Evolutionary conservation across 1,140 invertebrate genomes (phyloP), one percentile per base, ranked within the genome.

Genomic region (Lordiphosa mommai): DNA sequence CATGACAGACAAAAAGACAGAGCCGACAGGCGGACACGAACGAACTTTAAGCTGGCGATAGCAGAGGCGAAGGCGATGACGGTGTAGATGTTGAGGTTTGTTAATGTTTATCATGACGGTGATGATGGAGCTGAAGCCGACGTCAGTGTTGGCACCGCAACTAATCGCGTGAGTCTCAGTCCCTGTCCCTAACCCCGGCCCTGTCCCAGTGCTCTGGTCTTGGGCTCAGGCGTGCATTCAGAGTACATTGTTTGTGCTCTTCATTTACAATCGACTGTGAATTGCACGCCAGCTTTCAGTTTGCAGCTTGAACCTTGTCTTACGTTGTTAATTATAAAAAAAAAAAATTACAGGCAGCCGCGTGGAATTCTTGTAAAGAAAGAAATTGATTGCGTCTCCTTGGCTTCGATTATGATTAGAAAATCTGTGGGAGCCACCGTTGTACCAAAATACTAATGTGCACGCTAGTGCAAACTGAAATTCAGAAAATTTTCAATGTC

Each of bases 31-130:
- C 34, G 60, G 9, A 44, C 63, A 44, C 41, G 33, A 52, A 44
- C 41, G 33, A 52, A 46, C 53, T 30, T 33, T 27, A 13, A 27
- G 32, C 44, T 30, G 30, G 20, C 32, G 34, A 50, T 41, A n/a
- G 32, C 8, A 40, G 9, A n/a, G 9, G 49, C 68, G 47, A 56
- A 51, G 72, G 69, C 65, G 73, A 79, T 80, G 73, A 79, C 74
- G 65, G 52, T 76, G 73, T 77, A 60, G 68, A 79, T 79, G 58
- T 72, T 47, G 49, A 61, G 69, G 69, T 79, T 61, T 69, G 59
- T 80, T 80, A 79, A 79, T 79, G 72, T 61, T 69, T 69, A 77
- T 77, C 73, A 79, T 64, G 72, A 72, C 72, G 61, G 40, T 34
- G 61, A 64, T 61, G 70, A 65, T 64, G 70, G 74, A 74, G 72